Percentiles rank a stretch among this genome's conserved stretches.
Conservation (phyloP, 1,140 invertebrate species). For the Kradibia gibbosae region DNA sequence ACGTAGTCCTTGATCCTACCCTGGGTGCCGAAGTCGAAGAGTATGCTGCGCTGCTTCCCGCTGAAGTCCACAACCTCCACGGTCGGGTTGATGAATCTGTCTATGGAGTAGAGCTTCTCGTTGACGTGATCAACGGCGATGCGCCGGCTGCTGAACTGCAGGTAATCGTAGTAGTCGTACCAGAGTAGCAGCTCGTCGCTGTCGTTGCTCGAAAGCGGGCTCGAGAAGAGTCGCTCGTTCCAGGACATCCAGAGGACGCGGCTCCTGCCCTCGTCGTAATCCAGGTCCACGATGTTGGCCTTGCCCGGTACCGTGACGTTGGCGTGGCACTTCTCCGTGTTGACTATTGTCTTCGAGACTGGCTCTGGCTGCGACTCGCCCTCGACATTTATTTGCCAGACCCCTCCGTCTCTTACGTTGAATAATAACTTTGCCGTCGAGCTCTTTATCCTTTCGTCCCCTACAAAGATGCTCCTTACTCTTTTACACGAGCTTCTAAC, state of each 20-base stretch:
- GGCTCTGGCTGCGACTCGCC: background rate
- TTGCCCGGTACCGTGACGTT: background rate
- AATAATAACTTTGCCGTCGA: background rate
- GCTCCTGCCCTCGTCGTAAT: background rate
- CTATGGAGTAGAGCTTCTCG: constrained; percentile 16
- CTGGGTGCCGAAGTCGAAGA: background rate
- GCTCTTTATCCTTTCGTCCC: background rate
- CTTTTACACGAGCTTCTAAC: too few relatives aligned
- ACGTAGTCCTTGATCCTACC: constrained; percentile 16
- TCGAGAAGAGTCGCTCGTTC: constrained; percentile 27
- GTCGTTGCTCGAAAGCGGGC: background rate
- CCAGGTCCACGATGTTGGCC: constrained; percentile 21
- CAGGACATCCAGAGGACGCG: constrained; percentile 33
- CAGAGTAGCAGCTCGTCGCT: constrained; percentile 3
- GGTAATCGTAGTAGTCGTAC: constrained; percentile 34
- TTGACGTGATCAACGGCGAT: constrained; percentile 23
- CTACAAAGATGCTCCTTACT: background rate
- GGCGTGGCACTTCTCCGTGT: background rate
- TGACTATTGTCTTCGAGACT: background rate
- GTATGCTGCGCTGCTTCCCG: constrained; percentile 10
- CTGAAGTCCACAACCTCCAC: constrained; percentile 18
- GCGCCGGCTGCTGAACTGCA: constrained; percentile 19
- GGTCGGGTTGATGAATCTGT: constrained; percentile 12
- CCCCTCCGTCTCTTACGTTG: constrained; percentile 1
- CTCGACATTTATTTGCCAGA: background rate